phyloP scores from a whole-genome alignment of 2,888 invertebrate species.

The Seladonia tumulorum region DNA sequence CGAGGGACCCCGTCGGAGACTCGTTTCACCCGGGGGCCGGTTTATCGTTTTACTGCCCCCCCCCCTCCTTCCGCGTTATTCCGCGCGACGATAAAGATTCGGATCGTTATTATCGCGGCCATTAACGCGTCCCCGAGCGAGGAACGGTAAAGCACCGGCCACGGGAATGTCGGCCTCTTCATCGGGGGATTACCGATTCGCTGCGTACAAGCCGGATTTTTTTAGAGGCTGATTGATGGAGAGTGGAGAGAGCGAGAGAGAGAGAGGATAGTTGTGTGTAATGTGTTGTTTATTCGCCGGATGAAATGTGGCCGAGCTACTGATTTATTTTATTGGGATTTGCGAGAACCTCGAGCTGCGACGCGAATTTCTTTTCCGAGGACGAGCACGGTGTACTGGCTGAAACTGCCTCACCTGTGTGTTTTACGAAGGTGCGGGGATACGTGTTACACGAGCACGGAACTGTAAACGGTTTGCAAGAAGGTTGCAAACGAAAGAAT shows the following conservation, averaged over 20 bases:
- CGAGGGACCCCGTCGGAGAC: slow-evolving; percentile 37
- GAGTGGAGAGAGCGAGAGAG: not conserved
- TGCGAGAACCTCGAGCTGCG: not conserved
- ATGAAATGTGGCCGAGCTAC: not conserved
- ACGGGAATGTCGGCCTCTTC: not conserved
- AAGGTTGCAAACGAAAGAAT: not conserved
- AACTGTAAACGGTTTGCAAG: not conserved
- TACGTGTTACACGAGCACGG: not conserved
- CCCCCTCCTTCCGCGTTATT: slow-evolving; percentile 50
- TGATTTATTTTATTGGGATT: slow-evolving; percentile 2
- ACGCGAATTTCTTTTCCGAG: not conserved
- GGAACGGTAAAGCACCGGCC: not conserved
- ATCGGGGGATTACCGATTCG: not conserved
- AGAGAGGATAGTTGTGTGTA: slow-evolving; percentile 2
- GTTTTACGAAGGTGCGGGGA: not conserved
- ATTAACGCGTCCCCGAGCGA: slow-evolving; percentile 50
- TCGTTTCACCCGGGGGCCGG: slow-evolving; percentile 38
- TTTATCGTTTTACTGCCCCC: slow-evolving; percentile 68
- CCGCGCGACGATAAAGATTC: slow-evolving; percentile 65
- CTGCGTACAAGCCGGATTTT: not conserved
- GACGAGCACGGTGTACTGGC: not conserved
- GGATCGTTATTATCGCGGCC: slow-evolving; percentile 67
- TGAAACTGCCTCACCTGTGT: not conserved
- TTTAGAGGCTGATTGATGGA: not conserved
- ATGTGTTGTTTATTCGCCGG: not conserved